Base-by-base conservation (phyloP, 1,140 invertebrate genomes). In the Scaptodrosophila lebanonensis region DNA sequence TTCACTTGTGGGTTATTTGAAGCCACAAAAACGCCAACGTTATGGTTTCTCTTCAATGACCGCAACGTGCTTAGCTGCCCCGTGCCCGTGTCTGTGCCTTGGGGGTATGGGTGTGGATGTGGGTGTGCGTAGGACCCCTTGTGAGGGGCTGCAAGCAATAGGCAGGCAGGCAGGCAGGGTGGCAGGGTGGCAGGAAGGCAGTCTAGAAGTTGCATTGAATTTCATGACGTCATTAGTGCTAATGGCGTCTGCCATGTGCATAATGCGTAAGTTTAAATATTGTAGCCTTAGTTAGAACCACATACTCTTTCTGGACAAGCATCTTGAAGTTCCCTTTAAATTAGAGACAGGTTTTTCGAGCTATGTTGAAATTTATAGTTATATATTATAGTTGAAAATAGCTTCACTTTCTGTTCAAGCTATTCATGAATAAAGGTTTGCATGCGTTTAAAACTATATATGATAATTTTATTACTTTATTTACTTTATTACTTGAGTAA, bases 151-250 rank as follows among this genome's bases (percentile, higher is more conserved):
- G n/a, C n/a, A n/a, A n/a, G n/a, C n/a, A n/a, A n/a, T n/a, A n/a
- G n/a, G n/a, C n/a, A n/a, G n/a, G 42, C 22, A 15, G 25, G 7
- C 20, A 43, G 44, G 38, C 50, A 52, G 16, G 8, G 32, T 61
- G 16, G 69, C 47, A 32, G 35, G 44, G 49, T 40, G n/a, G 42
- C 22, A 15, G 25, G 7, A 15, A 43, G 44, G 38, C 50, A 52
- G 16, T 5, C 22, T 61, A 12, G 69, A 32, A 32, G 44, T 44
- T 40, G 70, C 70, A 73, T 73, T 68, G 53, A 68, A 57, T 73
- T 76, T 75, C 70, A 76, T 73, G 70, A 75, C 70, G 71, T 73
- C 70, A 65, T 73, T 73, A 73, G 70, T 66, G 70, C 64, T 73
- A 73, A 73, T 73, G 70, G 62, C 70, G 51, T 62, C 52, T 62